Conservation (phyloP, 2,797 vertebrate species). For the Bufotes viridis region DNA sequence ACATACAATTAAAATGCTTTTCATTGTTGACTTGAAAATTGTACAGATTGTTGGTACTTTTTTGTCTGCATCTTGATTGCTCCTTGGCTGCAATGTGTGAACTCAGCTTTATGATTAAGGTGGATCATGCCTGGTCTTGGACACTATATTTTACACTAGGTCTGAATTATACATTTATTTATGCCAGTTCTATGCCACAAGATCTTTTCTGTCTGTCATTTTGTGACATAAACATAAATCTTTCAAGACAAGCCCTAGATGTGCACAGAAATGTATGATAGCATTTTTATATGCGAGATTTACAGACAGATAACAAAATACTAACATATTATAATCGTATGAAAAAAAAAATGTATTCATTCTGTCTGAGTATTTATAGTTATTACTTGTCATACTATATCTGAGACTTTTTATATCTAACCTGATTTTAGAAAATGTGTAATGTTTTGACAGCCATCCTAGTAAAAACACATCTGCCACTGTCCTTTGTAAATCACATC, state of each 20-base stretch:
- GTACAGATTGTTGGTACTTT: too few relatives aligned
- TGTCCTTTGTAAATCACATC: slow-evolving; percentile 38
- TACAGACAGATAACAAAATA: background rate
- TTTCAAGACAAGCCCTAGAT: background rate
- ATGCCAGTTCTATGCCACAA: too few relatives aligned
- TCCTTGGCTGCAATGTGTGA: too few relatives aligned
- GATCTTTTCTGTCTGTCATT: background rate
- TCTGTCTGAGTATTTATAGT: background rate
- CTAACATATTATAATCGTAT: background rate
- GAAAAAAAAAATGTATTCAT: background rate
- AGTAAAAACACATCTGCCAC: slow-evolving; percentile 29
- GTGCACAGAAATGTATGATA: too few relatives aligned
- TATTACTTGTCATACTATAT: background rate
- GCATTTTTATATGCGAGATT: background rate
- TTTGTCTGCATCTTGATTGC: too few relatives aligned
- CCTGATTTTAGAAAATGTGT: background rate
- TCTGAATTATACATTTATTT: too few relatives aligned
- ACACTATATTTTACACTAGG: background rate
- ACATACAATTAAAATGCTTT: too few relatives aligned
- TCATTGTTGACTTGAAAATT: too few relatives aligned
- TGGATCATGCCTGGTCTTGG: background rate
- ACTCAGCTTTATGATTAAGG: too few relatives aligned
- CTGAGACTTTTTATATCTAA: background rate
- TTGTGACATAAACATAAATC: background rate
- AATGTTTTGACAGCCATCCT: slow-evolving; percentile 23